phyloP scores from a whole-genome alignment of 2,888 invertebrate species.

The Rotaria macrura region DNA sequence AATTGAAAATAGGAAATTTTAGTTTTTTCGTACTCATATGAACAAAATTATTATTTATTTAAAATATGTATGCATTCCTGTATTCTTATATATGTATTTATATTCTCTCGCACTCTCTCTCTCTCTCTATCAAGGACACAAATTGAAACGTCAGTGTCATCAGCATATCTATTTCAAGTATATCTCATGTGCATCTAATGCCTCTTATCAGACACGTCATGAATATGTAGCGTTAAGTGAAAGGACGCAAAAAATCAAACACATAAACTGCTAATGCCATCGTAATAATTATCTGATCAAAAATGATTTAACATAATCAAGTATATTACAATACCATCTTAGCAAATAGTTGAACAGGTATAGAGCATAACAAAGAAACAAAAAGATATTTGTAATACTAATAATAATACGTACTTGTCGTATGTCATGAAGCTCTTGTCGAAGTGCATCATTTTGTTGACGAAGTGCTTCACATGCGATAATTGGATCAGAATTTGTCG shows the following conservation, averaged over 20 bases:
- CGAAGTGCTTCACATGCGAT: slow-evolving; percentile 10
- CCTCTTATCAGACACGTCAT: neutral
- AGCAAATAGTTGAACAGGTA: neutral
- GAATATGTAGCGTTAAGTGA: neutral
- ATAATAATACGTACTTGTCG: neutral
- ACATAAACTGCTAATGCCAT: neutral
- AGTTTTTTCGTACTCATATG: neutral
- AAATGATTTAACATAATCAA: neutral
- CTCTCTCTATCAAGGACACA: neutral
- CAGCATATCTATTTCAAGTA: neutral
- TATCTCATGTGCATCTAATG: neutral
- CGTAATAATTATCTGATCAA: neutral
- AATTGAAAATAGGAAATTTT: neutral
- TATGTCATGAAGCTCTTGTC: slow-evolving; percentile 12
- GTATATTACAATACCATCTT: neutral
- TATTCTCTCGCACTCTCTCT: neutral
- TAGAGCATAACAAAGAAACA: too few species aligned
- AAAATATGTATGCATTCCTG: neutral
- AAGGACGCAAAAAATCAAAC: too few species aligned
- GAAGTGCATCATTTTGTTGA: slow-evolving; percentile 13
- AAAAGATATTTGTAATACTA: too few species aligned
- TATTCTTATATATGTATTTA: too few species aligned
- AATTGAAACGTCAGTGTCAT: neutral
- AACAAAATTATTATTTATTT: neutral
- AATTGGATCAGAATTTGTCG: neutral